Evolutionary conservation across 2,797 vertebrate species (phyloP).

Genomic region (Ctenochaetus hawaiiensis): DNA sequence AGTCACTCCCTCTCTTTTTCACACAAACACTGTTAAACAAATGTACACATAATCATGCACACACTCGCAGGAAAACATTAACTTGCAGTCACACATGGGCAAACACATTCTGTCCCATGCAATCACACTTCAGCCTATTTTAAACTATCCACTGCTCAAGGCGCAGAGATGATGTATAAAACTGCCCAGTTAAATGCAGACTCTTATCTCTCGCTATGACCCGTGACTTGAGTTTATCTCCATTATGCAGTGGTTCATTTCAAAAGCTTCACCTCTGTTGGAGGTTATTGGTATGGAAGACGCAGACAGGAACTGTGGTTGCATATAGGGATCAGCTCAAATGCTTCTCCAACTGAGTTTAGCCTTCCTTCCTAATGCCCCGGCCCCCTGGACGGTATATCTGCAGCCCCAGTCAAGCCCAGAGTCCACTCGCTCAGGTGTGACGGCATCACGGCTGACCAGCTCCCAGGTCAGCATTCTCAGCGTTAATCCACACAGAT

Average conservation of each 20-base stretch:
- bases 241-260: constrained; percentile 74
- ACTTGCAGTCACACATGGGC: constrained; percentile 73
- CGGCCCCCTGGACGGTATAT: constrained; percentile 49
- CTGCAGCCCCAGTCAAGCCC: constrained; percentile 43
- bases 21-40: constrained; percentile 68
- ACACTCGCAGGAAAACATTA: constrained; percentile 70
- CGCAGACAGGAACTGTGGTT: constrained; percentile 54
- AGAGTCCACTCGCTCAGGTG: constrained; percentile 69
- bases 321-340: constrained; percentile 60
- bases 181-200: constrained; percentile 66
- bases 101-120: constrained; percentile 68
- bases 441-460: constrained; percentile 72
- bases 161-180: constrained; percentile 67
- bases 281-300: constrained; percentile 74
- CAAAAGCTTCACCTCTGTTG: constrained; percentile 74
- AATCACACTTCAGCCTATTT: constrained; percentile 70
- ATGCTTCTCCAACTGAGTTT: constrained; percentile 60
- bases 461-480: constrained; percentile 78
- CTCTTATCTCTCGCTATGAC: constrained; percentile 72
- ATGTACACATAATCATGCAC: constrained; percentile 73
- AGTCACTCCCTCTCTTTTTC: constrained; percentile 50
- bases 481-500: constrained; percentile 74
- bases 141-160: constrained; percentile 63
- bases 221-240: constrained; percentile 75
- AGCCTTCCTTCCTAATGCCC: constrained; percentile 55